A percentile compares a stretch with the other conserved stretches of the same genome.
Conservation (phyloP, 2,113 vertebrate genomes). For the Protobothrops mucrosquamatus region DNA sequence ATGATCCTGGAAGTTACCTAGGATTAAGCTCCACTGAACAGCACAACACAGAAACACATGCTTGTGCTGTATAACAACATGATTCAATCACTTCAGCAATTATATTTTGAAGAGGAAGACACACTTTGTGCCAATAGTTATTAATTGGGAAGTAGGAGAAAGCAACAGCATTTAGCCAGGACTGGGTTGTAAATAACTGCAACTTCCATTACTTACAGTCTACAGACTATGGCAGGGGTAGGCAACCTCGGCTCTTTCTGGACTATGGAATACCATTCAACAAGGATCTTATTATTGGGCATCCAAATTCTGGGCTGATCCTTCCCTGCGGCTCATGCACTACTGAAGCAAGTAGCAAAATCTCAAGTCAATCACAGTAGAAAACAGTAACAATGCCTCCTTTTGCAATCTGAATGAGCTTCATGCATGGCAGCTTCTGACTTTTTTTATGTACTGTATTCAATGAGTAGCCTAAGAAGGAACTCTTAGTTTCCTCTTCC, state of each 20-base stretch:
- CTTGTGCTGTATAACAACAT: neutral
- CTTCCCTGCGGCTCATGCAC: neutral
- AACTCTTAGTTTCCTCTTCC: neutral
- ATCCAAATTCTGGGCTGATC: neutral
- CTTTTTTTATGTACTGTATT: neutral
- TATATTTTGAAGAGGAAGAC: neutral
- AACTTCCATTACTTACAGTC: neutral
- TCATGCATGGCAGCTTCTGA: neutral
- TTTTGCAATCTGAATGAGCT: neutral
- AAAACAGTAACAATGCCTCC: no score
- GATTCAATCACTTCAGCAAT: neutral
- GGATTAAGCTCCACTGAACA: neutral
- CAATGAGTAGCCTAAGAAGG: neutral
- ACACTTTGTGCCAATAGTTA: neutral
- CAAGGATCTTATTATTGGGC: neutral
- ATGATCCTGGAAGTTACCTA: neutral
- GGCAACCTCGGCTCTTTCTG: no score
- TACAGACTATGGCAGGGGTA: neutral
- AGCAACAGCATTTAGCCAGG: neutral
- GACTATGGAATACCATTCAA: neutral
- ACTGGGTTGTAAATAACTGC: neutral
- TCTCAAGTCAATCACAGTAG: neutral
- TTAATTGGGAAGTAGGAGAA: neutral
- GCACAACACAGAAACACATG: neutral
- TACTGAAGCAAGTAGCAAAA: neutral